A percentile compares a stretch with the other conserved stretches of the same genome.
Conservation (phyloP, 2,888 invertebrate genomes). For the Pyralis farinalis region DNA sequence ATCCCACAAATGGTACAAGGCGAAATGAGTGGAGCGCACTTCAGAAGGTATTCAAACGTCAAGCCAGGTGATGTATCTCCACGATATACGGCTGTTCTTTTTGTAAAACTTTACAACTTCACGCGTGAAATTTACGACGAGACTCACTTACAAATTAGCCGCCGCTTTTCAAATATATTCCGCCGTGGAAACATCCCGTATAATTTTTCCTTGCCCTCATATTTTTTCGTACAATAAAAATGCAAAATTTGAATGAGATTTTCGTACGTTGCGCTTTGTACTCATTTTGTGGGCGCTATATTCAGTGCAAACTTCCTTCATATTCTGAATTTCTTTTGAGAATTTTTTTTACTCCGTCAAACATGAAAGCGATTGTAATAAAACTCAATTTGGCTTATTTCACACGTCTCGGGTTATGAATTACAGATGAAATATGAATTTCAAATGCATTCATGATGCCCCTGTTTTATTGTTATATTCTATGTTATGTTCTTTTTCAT, state of each 20-base stretch:
- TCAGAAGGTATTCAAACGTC: slow-evolving; percentile 66
- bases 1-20: slow-evolving; percentile 31
- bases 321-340: slow-evolving; percentile 22
- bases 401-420: slow-evolving; percentile 29
- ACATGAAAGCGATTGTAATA: slow-evolving; percentile 36
- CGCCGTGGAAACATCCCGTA: slow-evolving; percentile 21
- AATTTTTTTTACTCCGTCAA: slow-evolving; percentile 26
- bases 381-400: slow-evolving; percentile 39
- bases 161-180: slow-evolving; percentile 35
- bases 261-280: slow-evolving; percentile 28
- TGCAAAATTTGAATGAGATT: slow-evolving; percentile 36
- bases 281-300: slow-evolving; percentile 25
- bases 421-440: slow-evolving; percentile 33
- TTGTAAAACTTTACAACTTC: slow-evolving; percentile 59
- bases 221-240: slow-evolving; percentile 31
- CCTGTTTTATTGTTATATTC: slow-evolving; percentile 17
- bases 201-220: slow-evolving; percentile 25
- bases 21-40: slow-evolving; percentile 53
- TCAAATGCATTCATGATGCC: slow-evolving; percentile 28
- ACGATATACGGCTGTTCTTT: slow-evolving; percentile 66
- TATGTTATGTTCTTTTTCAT: too few relatives aligned
- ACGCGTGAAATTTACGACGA: slow-evolving; percentile 58
- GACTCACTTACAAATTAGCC: slow-evolving; percentile 61
- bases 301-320: slow-evolving; percentile 21
- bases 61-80: slow-evolving; percentile 60